Percentiles rank a stretch among this genome's conserved stretches.
Evolutionary conservation across 1,140 invertebrate species (phyloP).

Genomic region (Drosophila sproati): DNA sequence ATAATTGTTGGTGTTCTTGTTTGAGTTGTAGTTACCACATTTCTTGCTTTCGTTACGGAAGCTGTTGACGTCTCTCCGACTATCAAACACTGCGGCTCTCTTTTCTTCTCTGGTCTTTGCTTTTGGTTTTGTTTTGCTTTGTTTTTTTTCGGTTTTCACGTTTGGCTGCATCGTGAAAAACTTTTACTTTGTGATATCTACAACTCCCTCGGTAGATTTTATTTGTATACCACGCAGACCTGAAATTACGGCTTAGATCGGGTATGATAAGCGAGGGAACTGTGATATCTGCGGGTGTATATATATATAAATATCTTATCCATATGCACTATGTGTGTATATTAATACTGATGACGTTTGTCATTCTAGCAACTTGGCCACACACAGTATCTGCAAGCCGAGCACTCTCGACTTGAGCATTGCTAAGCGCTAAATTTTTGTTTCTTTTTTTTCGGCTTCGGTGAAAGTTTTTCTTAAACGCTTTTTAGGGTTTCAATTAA

Average conservation of each 20-base stretch:
- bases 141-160: constrained; percentile 41
- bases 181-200: constrained; percentile 52
- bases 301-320: no score
- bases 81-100: constrained; percentile 5
- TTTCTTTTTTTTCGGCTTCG: constrained; percentile 14
- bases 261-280: background rate
- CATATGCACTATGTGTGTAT: no score
- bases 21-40: constrained; percentile 59
- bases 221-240: constrained; percentile 16
- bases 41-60: constrained; percentile 45
- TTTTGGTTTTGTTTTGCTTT: no score
- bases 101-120: constrained; percentile 18
- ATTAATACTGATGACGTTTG: no score
- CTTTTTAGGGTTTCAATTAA: constrained; percentile 46
- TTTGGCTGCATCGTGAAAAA: constrained; percentile 41
- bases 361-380: background rate
- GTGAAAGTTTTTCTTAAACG: constrained; percentile 39
- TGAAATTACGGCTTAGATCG: background rate
- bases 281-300: no score
- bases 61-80: constrained; percentile 38
- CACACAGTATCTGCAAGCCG: background rate
- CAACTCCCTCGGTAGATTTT: constrained; percentile 2
- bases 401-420: background rate
- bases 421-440: background rate
- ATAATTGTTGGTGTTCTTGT: constrained; percentile 50